Base-by-base conservation (phyloP, 2,888 invertebrate species). In the Agrochola circellaris region DNA sequence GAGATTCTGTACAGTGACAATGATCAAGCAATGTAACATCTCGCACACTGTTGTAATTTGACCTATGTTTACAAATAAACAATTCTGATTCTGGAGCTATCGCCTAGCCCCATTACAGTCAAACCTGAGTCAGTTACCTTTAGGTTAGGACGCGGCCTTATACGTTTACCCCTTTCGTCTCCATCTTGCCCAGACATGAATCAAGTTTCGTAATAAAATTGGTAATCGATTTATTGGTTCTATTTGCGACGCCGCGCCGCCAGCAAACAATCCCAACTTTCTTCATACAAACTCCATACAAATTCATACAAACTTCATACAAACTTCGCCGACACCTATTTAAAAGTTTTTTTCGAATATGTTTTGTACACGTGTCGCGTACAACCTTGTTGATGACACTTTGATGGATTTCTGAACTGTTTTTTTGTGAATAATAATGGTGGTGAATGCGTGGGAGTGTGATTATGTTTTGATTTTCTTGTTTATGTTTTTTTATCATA, bases 371-470 rank as follows among this genome's bases (percentile, higher is more conserved):
- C 93, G 93, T 94, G 93, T 93, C 88, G 81, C 79, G 45, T 15
- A 92, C 89, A 85, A 85, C 72, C 92, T 92, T 90, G 89, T 85
- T 94, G 94, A 95, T 93, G 94, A 92, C 93, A 94, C 90, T 95
- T 95, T 94, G 94, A 95, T 95, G 93, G 94, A 91, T 93, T 94
- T 93, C 91, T 89, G 89, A 93, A 92, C 89, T 82, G 89, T 86
- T 87, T 90, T 85, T 79, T 54, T 91, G 89, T 91, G 86, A 91
- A 92, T 92, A 90, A 89, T 91, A 90, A 90, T 88, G 75, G 84
- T 64, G 84, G 45, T 60, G 72, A 78, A 75, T 45, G 60, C 62
- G 48, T 60, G 61, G 61, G 72, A 68, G 60, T 66, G 45, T 3
- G 56, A 30, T 56, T 75, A 54, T 64, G 48, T 54, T 78, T 77